Evolutionary conservation across 2,797 vertebrate genomes (phyloP).

Genomic region (Tragopan temminckii): DNA sequence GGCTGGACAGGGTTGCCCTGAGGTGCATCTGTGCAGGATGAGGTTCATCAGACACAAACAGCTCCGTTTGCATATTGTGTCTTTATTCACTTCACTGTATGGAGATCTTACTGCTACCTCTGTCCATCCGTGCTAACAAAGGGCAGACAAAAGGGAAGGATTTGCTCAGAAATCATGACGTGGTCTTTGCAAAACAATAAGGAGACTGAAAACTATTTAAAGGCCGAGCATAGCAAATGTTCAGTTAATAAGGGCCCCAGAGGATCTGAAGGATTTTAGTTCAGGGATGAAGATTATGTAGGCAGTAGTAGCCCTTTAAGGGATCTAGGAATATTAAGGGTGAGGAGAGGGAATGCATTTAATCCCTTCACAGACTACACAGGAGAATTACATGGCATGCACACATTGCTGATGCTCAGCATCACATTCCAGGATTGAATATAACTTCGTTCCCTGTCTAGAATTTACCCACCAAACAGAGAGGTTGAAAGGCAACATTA

Average conservation of each 20-base stretch:
- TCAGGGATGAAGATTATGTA: conserved; percentile 52
- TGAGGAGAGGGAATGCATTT: conserved; percentile 33
- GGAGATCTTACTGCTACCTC: background rate
- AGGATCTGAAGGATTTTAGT: conserved; percentile 52
- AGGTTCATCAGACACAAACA: background rate
- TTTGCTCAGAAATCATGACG: conserved; percentile 42
- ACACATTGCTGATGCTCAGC: conserved; percentile 31
- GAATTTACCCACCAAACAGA: conserved; percentile 67
- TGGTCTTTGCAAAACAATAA: conserved; percentile 49
- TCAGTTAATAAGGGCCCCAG: conserved; percentile 58
- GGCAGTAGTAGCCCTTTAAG: conserved; percentile 62
- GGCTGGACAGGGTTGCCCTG: background rate
- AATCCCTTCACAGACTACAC: conserved; percentile 41
- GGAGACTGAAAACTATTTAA: conserved; percentile 37
- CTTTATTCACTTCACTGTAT: background rate
- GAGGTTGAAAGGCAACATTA: conserved; percentile 51
- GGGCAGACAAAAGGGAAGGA: conserved; percentile 17
- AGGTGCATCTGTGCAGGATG: background rate
- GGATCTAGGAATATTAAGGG: conserved; percentile 35
- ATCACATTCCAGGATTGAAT: background rate
- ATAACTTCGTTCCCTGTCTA: conserved; percentile 32
- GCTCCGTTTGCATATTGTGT: background rate
- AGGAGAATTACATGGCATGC: conserved; percentile 40
- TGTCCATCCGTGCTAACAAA: conserved; percentile 20
- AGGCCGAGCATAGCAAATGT: conserved; percentile 40